phyloP scores from a whole-genome alignment of 2,113 vertebrate species.

The Beaufortia kweichowensis region DNA sequence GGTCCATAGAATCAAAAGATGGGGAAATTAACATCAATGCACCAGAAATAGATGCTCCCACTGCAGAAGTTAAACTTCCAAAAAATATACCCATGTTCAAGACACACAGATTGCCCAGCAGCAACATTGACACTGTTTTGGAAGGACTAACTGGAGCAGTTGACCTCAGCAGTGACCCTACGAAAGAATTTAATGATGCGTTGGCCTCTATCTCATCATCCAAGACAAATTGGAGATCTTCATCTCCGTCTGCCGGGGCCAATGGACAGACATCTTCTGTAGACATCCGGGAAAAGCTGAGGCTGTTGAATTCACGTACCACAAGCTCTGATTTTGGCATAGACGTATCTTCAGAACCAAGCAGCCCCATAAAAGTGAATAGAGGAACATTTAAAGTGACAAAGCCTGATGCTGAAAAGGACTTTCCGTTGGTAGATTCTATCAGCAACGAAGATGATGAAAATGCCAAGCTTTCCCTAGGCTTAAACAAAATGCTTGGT shows the following conservation, averaged over 20 bases:
- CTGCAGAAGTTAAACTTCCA: slow-evolving; percentile 24
- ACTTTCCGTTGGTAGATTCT: slow-evolving; percentile 39
- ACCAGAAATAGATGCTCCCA: slow-evolving; percentile 40
- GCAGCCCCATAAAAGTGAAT: slow-evolving; percentile 49
- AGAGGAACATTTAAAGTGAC: slow-evolving; percentile 70
- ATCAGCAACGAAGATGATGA: slow-evolving; percentile 50
- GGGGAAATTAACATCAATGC: background rate
- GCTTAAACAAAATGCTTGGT: slow-evolving; percentile 74
- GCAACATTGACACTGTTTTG: slow-evolving; percentile 38
- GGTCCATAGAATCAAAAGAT: slow-evolving; percentile 32
- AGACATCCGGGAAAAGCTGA: slow-evolving; percentile 69
- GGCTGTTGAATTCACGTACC: slow-evolving; percentile 49
- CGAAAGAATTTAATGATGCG: background rate
- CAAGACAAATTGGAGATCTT: slow-evolving; percentile 52
- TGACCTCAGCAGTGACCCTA: slow-evolving; percentile 14
- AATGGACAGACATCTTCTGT: slow-evolving; percentile 43
- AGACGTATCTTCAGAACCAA: slow-evolving; percentile 33
- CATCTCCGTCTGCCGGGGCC: background rate
- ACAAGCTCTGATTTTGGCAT: slow-evolving; percentile 23
- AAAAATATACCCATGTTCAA: slow-evolving; percentile 65
- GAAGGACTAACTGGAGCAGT: slow-evolving; percentile 19
- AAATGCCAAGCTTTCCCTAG: slow-evolving; percentile 56
- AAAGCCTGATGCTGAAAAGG: slow-evolving; percentile 55
- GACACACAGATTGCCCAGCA: slow-evolving; percentile 63
- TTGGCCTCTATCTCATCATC: background rate